These are phyloP conservation scores for Poeciliopsis gracilis DNA, from an alignment of 2,797 vertebrate genomes.

Conservation along the genomic window DNA sequence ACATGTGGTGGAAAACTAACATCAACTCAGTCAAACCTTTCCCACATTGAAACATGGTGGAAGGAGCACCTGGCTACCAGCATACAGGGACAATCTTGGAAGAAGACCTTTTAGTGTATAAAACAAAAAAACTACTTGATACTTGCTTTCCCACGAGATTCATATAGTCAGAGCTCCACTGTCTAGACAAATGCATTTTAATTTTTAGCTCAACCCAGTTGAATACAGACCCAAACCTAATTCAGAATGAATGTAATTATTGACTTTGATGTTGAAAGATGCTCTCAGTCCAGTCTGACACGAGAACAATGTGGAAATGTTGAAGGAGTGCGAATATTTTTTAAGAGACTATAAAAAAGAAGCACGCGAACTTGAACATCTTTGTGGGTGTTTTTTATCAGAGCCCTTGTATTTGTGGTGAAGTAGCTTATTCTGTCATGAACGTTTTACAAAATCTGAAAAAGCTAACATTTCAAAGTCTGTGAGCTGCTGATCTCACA, in stretches of 20 bases:
- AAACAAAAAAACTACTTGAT: background rate
- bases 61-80: background rate
- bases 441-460: constrained; percentile 7
- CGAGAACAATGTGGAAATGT: background rate
- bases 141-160: background rate
- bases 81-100: background rate
- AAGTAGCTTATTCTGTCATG: constrained; percentile 7
- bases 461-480: constrained; percentile 31
- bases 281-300: background rate
- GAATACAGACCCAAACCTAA: background rate
- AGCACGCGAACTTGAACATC: background rate
- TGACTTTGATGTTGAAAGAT: background rate
- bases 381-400: constrained; percentile 8
- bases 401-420: background rate
- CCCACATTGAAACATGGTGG: background rate
- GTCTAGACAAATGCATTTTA: background rate
- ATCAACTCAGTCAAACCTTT: background rate
- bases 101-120: background rate
- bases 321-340: background rate
- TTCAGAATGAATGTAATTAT: background rate
- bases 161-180: background rate
- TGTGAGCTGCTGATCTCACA: constrained; percentile 28
- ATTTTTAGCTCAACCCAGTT: background rate
- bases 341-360: background rate
- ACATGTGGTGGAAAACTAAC: background rate